Conservation (phyloP, 2,797 vertebrate species). For the Cossypha polioptera region DNA sequence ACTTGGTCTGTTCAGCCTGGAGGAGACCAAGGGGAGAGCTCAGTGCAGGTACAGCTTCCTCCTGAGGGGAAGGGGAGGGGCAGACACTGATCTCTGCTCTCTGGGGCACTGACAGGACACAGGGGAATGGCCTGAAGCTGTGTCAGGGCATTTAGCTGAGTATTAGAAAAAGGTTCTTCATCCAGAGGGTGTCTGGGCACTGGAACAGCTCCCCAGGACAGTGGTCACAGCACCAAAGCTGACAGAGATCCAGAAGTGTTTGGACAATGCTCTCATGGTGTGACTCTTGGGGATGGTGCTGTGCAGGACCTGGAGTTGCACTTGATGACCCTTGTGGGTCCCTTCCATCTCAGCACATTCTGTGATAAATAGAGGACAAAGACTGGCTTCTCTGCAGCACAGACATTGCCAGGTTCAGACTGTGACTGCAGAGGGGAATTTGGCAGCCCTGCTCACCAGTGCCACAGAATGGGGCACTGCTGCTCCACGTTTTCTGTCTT, state of each 20-base stretch:
- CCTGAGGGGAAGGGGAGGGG: accelerated
- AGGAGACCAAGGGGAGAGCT: neutral
- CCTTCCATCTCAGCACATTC: neutral
- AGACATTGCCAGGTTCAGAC: neutral
- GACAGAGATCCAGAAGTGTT: neutral
- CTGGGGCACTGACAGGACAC: neutral
- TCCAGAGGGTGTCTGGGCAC: neutral
- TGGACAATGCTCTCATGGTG: neutral
- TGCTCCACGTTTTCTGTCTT: accelerated
- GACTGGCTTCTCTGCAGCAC: neutral
- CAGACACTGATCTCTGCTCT: neutral
- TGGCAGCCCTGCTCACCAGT: neutral
- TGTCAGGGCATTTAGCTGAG: neutral
- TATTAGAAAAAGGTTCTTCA: neutral
- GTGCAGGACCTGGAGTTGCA: neutral
- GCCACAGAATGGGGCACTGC: neutral
- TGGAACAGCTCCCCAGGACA: neutral
- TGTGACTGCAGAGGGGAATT: neutral
- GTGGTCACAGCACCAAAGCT: neutral
- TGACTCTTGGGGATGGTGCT: neutral
- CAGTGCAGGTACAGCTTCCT: neutral
- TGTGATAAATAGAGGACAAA: neutral
- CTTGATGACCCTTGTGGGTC: neutral
- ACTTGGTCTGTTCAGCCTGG: neutral
- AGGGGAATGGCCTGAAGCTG: neutral